Conservation (phyloP, 1,140 invertebrate species). For the Sycophila sp. region DNA sequence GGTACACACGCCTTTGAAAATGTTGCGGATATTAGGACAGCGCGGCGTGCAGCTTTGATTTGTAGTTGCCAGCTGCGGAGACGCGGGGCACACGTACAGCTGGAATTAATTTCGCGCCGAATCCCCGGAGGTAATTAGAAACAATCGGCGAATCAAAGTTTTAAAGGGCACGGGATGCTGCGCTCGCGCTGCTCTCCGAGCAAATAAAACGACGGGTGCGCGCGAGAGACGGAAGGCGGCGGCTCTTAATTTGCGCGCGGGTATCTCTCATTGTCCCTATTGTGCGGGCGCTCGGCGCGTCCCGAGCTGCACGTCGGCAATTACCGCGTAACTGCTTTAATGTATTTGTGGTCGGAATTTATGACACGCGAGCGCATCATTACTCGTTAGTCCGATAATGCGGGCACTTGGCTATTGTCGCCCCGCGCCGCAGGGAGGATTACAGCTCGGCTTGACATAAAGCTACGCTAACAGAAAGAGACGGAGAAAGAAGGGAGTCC, state of each 20-base stretch:
- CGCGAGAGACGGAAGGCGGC: neutral
- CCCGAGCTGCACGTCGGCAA: neutral
- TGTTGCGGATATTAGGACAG: no score
- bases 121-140: no score
- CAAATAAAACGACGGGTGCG: neutral
- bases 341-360: constrained; percentile 28
- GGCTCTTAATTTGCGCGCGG: constrained; percentile 13
- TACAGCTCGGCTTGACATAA: constrained; percentile 12
- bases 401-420: neutral
- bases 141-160: no score
- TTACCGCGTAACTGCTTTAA: constrained; percentile 33
- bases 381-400: constrained; percentile 8
- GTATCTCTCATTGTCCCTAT: constrained; percentile 17
- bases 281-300: neutral
- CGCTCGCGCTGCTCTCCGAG: neutral
- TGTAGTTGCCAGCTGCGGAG: no score
- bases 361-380: constrained; percentile 18
- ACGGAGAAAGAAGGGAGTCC: no score
- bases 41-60: no score
- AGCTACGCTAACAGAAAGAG: no score
- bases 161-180: no score
- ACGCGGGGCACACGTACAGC: no score
- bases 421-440: neutral
- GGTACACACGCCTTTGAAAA: no score
- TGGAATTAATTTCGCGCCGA: no score